A percentile compares a stretch with the other conserved stretches of the same genome.
These are phyloP conservation scores for Acronicta leporina DNA, from an alignment of 2,888 invertebrate genomes.

Conservation along the genomic window DNA sequence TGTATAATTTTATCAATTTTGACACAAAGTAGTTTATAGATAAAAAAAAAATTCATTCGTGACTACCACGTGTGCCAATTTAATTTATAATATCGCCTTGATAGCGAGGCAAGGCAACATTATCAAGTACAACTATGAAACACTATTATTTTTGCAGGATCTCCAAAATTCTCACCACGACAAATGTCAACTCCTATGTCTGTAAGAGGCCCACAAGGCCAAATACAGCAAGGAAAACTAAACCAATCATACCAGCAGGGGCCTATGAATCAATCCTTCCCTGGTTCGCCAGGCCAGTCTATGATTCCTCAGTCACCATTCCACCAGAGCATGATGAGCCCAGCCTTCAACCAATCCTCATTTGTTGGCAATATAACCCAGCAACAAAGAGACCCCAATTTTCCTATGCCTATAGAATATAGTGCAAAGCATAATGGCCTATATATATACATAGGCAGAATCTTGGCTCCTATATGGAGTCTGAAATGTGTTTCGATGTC, in stretches of 20 bases:
- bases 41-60: too few species aligned
- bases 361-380: slow-evolving; percentile 77
- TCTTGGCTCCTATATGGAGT: slow-evolving; percentile 97
- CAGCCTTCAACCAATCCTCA: slow-evolving; percentile 80
- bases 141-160: slow-evolving; percentile 62
- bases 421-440: slow-evolving; percentile 97
- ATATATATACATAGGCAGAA: slow-evolving; percentile 96
- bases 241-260: slow-evolving; percentile 79
- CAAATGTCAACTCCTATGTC: slow-evolving; percentile 87
- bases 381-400: slow-evolving; percentile 76
- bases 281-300: slow-evolving; percentile 71
- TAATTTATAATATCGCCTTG: too few species aligned
- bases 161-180: slow-evolving; percentile 84
- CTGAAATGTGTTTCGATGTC: slow-evolving; percentile 92
- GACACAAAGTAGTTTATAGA: too few species aligned
- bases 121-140: not conserved
- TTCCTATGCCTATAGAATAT: slow-evolving; percentile 82
- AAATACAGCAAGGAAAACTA: slow-evolving; percentile 72
- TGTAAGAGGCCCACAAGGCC: slow-evolving; percentile 75
- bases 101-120: too few species aligned
- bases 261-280: slow-evolving; percentile 76
- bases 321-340: slow-evolving; percentile 76
- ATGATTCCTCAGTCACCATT: slow-evolving; percentile 76
- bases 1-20: not conserved
- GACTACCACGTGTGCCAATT: too few species aligned